Conservation (phyloP, 2,797 vertebrate genomes). For the Cygnus olor region DNA sequence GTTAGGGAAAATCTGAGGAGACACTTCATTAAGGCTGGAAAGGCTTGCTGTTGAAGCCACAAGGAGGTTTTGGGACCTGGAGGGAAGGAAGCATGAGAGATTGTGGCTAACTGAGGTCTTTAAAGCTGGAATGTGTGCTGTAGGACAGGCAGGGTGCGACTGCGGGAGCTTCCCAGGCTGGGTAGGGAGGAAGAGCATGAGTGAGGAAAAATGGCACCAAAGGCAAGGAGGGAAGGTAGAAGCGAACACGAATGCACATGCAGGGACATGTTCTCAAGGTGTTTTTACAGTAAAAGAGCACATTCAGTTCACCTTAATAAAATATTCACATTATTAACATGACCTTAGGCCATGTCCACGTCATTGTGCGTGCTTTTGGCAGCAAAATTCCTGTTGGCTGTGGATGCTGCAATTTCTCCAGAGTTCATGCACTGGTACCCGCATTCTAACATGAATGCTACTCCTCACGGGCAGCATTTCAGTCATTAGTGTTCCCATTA, state of each 20-base stretch:
- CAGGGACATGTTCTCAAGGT: not conserved
- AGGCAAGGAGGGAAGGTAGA: constrained; percentile 2
- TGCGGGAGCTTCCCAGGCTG: not conserved
- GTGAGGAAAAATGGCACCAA: not conserved
- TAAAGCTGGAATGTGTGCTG: not conserved
- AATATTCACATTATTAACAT: constrained; percentile 28
- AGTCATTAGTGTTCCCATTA: not conserved
- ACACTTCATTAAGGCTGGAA: not conserved
- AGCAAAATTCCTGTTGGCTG: constrained; percentile 6
- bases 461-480: not conserved
- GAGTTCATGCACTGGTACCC: not conserved
- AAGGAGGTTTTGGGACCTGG: not conserved
- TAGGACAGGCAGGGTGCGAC: too few relatives aligned
- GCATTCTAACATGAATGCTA: not conserved
- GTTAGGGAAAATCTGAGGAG: not conserved
- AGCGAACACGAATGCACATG: not conserved
- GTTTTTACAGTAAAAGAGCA: constrained; percentile 33
- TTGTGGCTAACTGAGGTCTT: not conserved
- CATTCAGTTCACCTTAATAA: constrained; percentile 12
- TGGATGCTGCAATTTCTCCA: not conserved
- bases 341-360: constrained; percentile 29
- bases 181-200: not conserved
- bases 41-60: not conserved
- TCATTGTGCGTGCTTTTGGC: not conserved
- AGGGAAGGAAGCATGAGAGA: not conserved